Percentiles rank a stretch among this genome's conserved stretches.
phyloP scores from a whole-genome alignment of 2,888 invertebrate genomes.

The Meandrusa payeni region DNA sequence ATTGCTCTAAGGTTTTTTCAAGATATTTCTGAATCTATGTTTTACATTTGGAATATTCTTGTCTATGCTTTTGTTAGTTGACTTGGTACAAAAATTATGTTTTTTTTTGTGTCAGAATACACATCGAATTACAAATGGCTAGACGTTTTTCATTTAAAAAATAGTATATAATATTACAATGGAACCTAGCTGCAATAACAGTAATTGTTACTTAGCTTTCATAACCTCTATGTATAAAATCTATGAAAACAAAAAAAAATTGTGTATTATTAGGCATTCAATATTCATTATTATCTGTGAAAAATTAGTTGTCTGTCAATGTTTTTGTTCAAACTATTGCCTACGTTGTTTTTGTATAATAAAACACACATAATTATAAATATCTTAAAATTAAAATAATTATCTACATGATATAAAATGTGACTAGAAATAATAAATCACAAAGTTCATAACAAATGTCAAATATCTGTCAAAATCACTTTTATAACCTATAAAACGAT shows the following conservation, averaged over 20 bases:
- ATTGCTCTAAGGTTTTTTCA: no score
- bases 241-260: slow-evolving; percentile 14
- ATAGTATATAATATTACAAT: slow-evolving; percentile 13
- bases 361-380: slow-evolving; percentile 9
- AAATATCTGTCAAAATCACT: slow-evolving; percentile 16
- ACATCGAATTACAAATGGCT: slow-evolving; percentile 1
- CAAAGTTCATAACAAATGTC: slow-evolving; percentile 14
- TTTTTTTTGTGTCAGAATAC: no score
- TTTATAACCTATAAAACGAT: slow-evolving; percentile 15
- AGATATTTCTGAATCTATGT: no score
- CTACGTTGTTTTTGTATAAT: slow-evolving; percentile 9
- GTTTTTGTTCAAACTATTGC: slow-evolving; percentile 12
- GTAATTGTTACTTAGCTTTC: slow-evolving; percentile 7
- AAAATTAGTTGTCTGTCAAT: slow-evolving; percentile 7
- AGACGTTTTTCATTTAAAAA: slow-evolving; percentile 2
- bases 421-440: slow-evolving; percentile 26
- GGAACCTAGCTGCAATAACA: background rate
- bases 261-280: no score
- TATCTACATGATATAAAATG: slow-evolving; percentile 18
- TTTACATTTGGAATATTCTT: no score
- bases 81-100: no score
- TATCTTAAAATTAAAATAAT: slow-evolving; percentile 15
- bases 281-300: slow-evolving; percentile 8
- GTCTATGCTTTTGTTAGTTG: no score
- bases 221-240: slow-evolving; percentile 19